A percentile compares a stretch with the other conserved stretches of the same genome.
phyloP scores from a whole-genome alignment of 2,888 invertebrate genomes.

The Neoitamus cyanurus region DNA sequence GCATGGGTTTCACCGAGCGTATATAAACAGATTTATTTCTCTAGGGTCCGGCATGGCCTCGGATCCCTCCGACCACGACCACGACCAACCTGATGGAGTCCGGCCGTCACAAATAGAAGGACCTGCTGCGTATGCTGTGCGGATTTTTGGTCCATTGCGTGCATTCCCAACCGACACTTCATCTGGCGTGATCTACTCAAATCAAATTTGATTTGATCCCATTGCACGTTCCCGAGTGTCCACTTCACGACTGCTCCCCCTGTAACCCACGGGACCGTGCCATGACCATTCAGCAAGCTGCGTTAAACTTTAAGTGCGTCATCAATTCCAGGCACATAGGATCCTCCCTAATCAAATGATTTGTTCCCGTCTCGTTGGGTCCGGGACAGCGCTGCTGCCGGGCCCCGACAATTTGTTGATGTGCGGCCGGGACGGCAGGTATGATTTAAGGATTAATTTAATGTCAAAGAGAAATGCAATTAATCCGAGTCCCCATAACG shows the following conservation, averaged over 20 bases:
- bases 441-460: conserved; percentile 29
- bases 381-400: not conserved
- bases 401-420: conserved; percentile 15
- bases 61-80: not conserved
- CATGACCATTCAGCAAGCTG: not conserved
- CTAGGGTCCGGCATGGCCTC: not conserved
- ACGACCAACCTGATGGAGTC: not conserved
- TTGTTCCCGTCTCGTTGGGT: conserved; percentile 9
- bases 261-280: not conserved
- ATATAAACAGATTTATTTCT: conserved; percentile 9
- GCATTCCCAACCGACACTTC: not conserved
- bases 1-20: not conserved
- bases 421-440: not conserved
- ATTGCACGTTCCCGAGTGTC: not conserved
- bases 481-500: not conserved
- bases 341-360: conserved; percentile 15
- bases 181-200: conserved; percentile 16
- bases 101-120: not conserved
- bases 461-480: not conserved
- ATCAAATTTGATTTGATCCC: conserved; percentile 19
- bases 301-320: conserved; percentile 34
- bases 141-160: not conserved
- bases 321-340: conserved; percentile 2
- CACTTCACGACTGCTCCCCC: not conserved
- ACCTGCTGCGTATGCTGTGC: not conserved